These are phyloP conservation scores for Ptychochromis oligacanthus DNA, from an alignment of 2,113 vertebrate genomes.

Conservation along the genomic window DNA sequence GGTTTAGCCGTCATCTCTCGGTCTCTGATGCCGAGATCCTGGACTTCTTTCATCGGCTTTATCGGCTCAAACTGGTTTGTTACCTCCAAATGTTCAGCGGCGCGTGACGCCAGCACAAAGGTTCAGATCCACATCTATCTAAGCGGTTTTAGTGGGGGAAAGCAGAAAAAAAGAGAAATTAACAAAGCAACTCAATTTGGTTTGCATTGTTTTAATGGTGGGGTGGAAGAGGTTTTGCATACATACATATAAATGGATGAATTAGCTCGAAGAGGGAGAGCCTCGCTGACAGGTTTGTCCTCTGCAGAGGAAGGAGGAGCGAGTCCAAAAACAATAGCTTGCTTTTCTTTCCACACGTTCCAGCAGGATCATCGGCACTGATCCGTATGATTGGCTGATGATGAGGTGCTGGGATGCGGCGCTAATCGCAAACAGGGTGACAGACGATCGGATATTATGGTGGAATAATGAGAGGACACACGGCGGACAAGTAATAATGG, in stretches of 20 bases:
- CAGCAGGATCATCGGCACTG: slow-evolving; percentile 50
- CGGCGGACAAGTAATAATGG: neutral
- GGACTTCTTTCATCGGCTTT: slow-evolving; percentile 17
- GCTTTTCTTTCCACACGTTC: slow-evolving; percentile 27
- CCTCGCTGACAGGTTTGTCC: slow-evolving; percentile 36
- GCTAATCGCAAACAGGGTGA: neutral
- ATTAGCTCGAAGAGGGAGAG: slow-evolving; percentile 59
- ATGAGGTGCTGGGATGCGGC: slow-evolving; percentile 35
- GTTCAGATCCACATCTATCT: slow-evolving; percentile 43
- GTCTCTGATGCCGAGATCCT: neutral
- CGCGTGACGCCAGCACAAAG: slow-evolving; percentile 50
- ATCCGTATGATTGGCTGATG: slow-evolving; percentile 65
- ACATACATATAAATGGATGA: slow-evolving; percentile 77
- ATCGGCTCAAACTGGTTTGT: neutral
- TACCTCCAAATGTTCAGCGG: slow-evolving; percentile 34
- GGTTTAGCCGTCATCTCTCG: neutral
- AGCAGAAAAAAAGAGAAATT: slow-evolving; percentile 46
- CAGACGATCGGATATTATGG: neutral
- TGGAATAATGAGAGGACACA: neutral
- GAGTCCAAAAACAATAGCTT: slow-evolving; percentile 49
- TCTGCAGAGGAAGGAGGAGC: slow-evolving; percentile 27
- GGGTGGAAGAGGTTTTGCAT: slow-evolving; percentile 67
- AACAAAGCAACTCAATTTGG: slow-evolving; percentile 61
- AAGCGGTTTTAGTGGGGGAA: slow-evolving; percentile 19
- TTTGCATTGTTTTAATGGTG: slow-evolving; percentile 68